Evolutionary conservation across 1,140 invertebrate genomes (phyloP), one percentile per base, ranked within the genome.

Genomic region (Neuroterus valhalla): DNA sequence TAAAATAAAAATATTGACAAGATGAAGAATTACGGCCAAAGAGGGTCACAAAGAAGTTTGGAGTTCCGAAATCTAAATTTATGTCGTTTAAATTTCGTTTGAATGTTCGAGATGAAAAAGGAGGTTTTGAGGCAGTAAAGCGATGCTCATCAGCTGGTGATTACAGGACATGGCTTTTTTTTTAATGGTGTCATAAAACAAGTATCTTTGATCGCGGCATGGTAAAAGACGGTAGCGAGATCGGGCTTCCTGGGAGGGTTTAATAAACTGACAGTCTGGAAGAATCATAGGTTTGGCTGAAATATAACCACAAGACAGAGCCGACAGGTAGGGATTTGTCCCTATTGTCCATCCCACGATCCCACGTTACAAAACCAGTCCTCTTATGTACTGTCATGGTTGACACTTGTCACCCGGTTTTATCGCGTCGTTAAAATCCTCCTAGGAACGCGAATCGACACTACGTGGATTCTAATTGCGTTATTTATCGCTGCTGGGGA

Each of bases 341-440:
- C 55, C 31, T 77, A 82, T 80, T 82, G 78, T 82, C 74, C 77
- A 72, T 76, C 66, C 17, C 14, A 15, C 52, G 21, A 50, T 12
- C 45, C 66, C 78, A 72, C 78, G 67, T 31, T 31, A 62, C 21
- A 67, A 78, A 80, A 82, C 81, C 78, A 76, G 77, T 82, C 78
- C 55, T 66, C 62, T 75, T 80, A 78, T 77, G 75, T 77, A 78
- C 73, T 72, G 71, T 31, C 44, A 72, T 31, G 62, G 75, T 80
- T 88, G 86, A 88, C 86, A 88, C 87, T 88, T 87, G 87, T 89
- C 86, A 85, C 84, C 79, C 68, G 82, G 82, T 88, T 89, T 89
- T 87, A 88, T 89, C 84, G 80, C 78, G 74, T 87, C 87, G 86
- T 88, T 87, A 89, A 89, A 86, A 76, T 78, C 69, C 77, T 86